A percentile compares a stretch with the other conserved stretches of the same genome.
Conservation (phyloP, 2,797 vertebrate genomes). For the Myotis planiceps region DNA sequence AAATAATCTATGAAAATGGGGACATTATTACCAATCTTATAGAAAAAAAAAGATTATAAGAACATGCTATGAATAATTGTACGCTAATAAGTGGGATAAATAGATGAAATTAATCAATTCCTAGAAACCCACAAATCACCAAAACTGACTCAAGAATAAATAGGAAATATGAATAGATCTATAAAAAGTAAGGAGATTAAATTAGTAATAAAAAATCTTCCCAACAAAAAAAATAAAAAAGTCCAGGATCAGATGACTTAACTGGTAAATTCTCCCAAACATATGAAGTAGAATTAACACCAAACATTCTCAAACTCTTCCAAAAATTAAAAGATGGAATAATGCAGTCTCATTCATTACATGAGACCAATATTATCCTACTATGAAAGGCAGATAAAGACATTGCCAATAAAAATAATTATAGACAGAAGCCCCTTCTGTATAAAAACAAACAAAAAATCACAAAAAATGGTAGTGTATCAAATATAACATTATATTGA, state of each 20-base stretch:
- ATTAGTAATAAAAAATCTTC: not conserved
- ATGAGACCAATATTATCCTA: not conserved
- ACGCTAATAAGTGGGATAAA: not conserved
- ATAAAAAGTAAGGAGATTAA: not conserved
- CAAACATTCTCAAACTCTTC: not conserved
- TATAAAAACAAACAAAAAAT: not conserved
- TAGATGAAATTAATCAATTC: not conserved
- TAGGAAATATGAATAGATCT: not conserved
- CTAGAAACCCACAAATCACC: not conserved
- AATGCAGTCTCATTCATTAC: not conserved
- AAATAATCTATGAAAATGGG: not conserved
- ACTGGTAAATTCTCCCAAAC: not conserved
- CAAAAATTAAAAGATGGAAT: not conserved
- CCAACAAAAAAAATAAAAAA: not conserved
- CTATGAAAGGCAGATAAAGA: not conserved
- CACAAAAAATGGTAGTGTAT: not conserved
- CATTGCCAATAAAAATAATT: not conserved
- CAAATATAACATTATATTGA: not conserved
- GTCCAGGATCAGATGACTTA: not conserved
- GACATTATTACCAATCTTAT: not conserved
- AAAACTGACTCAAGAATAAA: not conserved
- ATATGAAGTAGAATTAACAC: not conserved
- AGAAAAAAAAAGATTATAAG: not conserved
- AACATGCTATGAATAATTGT: not conserved
- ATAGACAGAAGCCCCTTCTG: not conserved